These are phyloP conservation scores for Drosophila conformis DNA, from an alignment of 2,888 invertebrate species.

Conservation along the genomic window DNA sequence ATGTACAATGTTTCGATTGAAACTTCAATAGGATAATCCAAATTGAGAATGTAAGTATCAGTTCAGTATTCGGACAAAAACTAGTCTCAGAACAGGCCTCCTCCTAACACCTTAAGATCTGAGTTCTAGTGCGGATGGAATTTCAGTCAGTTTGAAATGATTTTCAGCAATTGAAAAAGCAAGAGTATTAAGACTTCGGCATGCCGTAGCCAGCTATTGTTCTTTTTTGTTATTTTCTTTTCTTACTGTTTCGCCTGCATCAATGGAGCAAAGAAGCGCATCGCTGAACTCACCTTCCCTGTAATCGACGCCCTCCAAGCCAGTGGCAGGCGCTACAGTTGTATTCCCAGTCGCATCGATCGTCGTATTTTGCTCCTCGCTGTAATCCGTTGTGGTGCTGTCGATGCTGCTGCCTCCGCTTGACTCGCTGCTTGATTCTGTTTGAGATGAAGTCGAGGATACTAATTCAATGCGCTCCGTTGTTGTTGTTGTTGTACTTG, in stretches of 20 bases:
- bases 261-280: constrained; percentile 30
- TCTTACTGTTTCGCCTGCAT: constrained; percentile 20
- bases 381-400: constrained; percentile 62
- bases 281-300: constrained; percentile 80
- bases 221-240: constrained; percentile 1
- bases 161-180: no score
- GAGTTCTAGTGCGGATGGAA: not conserved
- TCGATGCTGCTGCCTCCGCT: constrained; percentile 22
- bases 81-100: no score
- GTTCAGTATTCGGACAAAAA: no score
- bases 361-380: constrained; percentile 59
- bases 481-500: constrained; percentile 20
- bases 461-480: constrained; percentile 58
- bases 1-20: not conserved
- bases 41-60: no score
- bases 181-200: constrained; percentile 9
- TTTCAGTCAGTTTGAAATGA: no score
- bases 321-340: constrained; percentile 73
- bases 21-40: no score
- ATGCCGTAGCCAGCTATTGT: not conserved
- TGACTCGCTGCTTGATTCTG: constrained; percentile 51
- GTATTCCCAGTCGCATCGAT: constrained; percentile 68
- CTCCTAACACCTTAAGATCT: no score
- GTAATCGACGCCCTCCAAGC: constrained; percentile 84
- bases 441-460: constrained; percentile 52